Conservation (phyloP, 2,888 invertebrate species). For the Chrysolina haemoptera region DNA sequence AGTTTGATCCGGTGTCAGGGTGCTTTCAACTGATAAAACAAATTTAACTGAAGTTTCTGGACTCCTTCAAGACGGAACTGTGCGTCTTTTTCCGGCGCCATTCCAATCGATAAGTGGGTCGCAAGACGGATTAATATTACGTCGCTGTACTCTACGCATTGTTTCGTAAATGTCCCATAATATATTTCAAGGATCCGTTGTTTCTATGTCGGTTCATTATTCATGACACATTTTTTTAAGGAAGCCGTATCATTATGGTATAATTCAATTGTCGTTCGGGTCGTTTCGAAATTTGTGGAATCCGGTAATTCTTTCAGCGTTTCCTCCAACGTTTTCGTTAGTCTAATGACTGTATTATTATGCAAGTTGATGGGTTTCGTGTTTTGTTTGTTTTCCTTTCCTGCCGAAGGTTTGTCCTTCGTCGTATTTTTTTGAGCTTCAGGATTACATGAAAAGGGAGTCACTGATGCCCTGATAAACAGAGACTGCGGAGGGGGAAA, state of each 20-base stretch:
- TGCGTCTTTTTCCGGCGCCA: slow-evolving; percentile 1
- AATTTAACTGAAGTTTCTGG: no score
- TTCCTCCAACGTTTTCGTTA: neutral
- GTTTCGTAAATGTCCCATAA: slow-evolving; percentile 17
- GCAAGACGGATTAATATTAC: neutral
- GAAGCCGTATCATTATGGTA: slow-evolving; percentile 5
- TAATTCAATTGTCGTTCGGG: slow-evolving; percentile 11
- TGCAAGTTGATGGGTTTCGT: neutral
- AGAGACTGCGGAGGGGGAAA: no score
- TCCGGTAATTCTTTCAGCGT: neutral
- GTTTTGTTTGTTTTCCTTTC: neutral
- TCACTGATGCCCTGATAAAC: no score
- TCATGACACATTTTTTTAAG: slow-evolving; percentile 16
- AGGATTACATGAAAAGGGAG: no score
- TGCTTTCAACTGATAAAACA: no score
- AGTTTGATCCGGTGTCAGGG: no score
- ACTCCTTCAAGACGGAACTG: no score
- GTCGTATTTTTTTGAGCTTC: neutral
- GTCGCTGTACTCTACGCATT: neutral
- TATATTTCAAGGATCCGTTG: slow-evolving; percentile 18
- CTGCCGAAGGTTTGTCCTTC: neutral
- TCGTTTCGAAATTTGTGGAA: slow-evolving; percentile 13
- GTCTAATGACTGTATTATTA: neutral
- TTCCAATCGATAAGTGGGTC: slow-evolving; percentile 18
- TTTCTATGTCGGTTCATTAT: slow-evolving; percentile 10